These are phyloP conservation scores for Drosophila elegans DNA, from an alignment of 1,140 invertebrate species.

Conservation along the genomic window DNA sequence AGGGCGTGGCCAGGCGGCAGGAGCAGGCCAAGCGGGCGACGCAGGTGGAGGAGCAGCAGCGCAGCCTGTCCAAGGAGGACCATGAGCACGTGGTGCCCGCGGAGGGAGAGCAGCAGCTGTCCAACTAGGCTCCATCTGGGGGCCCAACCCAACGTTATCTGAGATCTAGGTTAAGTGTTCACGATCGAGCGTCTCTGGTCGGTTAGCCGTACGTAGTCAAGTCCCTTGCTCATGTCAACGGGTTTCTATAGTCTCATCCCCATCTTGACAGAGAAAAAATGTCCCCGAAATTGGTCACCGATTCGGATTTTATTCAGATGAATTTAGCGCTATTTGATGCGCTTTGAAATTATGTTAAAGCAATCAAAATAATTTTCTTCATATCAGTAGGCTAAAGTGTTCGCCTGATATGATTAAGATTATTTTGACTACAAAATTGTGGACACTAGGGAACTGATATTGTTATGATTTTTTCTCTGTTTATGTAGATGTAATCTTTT, in stretches of 20 bases:
- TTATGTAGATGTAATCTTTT: constrained; percentile 51
- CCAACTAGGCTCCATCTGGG: constrained; percentile 53
- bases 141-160: constrained; percentile 64
- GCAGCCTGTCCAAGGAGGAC: constrained; percentile 50
- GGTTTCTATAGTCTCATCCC: constrained; percentile 55
- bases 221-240: constrained; percentile 59
- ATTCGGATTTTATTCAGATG: neutral
- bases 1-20: constrained; percentile 62
- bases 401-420: constrained; percentile 2
- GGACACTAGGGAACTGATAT: constrained; percentile 19
- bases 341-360: neutral
- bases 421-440: constrained; percentile 4
- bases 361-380: constrained; percentile 7
- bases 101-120: constrained; percentile 59
- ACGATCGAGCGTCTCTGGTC: constrained; percentile 77
- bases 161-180: constrained; percentile 74
- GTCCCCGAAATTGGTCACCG: neutral
- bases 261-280: constrained; percentile 15
- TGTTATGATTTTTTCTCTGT: constrained; percentile 16
- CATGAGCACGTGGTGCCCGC: constrained; percentile 66
- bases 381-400: neutral
- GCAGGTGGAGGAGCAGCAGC: constrained; percentile 17
- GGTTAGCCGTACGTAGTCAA: constrained; percentile 74
- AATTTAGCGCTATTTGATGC: neutral
- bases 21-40: constrained; percentile 65